These are phyloP conservation scores for Hipparchia semele DNA, from an alignment of 2,888 invertebrate species.

Conservation along the genomic window DNA sequence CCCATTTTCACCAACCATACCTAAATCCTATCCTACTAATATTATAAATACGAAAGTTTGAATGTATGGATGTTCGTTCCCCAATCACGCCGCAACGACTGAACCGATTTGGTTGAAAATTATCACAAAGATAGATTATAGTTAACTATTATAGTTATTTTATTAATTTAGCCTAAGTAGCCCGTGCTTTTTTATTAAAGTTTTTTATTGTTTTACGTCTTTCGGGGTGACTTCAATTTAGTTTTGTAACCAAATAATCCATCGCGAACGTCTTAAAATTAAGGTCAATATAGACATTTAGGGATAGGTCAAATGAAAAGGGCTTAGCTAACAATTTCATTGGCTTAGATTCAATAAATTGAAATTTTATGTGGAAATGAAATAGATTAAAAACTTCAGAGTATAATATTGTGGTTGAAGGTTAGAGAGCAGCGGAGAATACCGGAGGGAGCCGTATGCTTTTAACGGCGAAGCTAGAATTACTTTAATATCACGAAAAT, in stretches of 20 bases:
- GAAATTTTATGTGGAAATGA: constrained; percentile 27
- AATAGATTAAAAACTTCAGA: constrained; percentile 24
- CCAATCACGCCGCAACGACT: no score
- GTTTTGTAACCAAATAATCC: background rate
- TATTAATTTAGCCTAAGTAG: no score
- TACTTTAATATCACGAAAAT: background rate
- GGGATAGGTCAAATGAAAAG: constrained; percentile 2
- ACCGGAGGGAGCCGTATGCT: background rate
- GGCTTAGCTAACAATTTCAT: constrained; percentile 8
- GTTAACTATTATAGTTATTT: no score
- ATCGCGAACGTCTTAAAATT: background rate
- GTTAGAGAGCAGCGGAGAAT: background rate
- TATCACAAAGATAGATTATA: no score
- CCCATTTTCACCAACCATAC: no score
- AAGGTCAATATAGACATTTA: constrained; percentile 1
- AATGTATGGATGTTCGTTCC: no score
- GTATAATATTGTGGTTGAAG: background rate
- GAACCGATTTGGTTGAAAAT: no score
- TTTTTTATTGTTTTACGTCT: background rate
- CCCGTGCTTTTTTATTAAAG: no score
- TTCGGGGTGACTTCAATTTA: background rate
- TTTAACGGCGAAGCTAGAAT: background rate
- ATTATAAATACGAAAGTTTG: no score
- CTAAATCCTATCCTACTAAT: no score
- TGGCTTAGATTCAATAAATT: constrained; percentile 28